phyloP scores from a whole-genome alignment of 2,797 vertebrate species.

The Hypotaenidia philippensis region DNA sequence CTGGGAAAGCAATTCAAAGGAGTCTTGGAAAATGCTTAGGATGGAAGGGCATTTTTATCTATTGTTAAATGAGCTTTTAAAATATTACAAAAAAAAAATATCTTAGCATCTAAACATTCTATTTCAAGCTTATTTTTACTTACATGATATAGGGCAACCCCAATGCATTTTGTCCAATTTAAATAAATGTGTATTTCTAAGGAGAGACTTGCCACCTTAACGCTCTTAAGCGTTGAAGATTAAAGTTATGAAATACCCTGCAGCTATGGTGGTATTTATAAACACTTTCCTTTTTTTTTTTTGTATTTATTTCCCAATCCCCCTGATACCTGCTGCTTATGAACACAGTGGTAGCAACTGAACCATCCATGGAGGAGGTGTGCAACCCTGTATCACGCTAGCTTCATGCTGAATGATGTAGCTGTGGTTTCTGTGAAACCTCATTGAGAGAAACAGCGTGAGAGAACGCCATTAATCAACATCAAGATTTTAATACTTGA shows the following conservation, averaged over 20 bases:
- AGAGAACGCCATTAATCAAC: conserved; percentile 58
- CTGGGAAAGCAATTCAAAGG: neutral
- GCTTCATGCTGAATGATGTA: neutral
- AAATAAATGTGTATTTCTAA: neutral
- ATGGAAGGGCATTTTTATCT: neutral
- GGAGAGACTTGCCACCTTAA: neutral
- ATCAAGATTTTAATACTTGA: conserved; percentile 61
- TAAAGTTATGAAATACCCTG: neutral
- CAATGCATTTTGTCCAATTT: neutral
- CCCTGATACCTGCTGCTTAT: neutral
- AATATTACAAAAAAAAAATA: neutral
- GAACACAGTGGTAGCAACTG: neutral
- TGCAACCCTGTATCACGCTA: neutral
- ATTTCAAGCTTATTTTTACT: neutral
- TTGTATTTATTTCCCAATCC: neutral
- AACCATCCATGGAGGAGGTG: neutral
- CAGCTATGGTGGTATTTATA: neutral
- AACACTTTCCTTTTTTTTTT: neutral
- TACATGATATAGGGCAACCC: neutral
- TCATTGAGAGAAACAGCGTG: neutral
- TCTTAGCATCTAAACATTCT: neutral
- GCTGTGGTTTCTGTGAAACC: neutral
- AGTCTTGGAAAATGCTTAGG: neutral
- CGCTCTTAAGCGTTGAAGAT: neutral
- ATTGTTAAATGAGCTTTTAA: neutral